These are phyloP conservation scores for Meandrusa payeni DNA, from an alignment of 2,888 invertebrate species.

Conservation along the genomic window DNA sequence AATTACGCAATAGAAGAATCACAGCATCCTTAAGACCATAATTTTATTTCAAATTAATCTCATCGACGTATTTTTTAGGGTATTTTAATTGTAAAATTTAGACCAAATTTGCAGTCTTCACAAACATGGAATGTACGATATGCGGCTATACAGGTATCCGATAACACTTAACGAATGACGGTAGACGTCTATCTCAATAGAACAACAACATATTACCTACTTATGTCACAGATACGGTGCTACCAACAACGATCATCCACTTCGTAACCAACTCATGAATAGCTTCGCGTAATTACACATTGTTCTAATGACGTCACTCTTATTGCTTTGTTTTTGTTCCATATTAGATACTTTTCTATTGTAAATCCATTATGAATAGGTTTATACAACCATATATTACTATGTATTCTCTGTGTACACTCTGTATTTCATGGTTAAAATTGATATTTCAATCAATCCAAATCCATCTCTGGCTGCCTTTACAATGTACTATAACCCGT, in stretches of 20 bases:
- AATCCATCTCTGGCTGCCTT: conserved; percentile 45
- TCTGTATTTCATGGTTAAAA: background rate
- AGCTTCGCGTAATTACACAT: conserved; percentile 12
- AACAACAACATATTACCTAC: conserved; percentile 75
- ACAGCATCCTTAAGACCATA: conserved; percentile 80
- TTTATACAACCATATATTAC: too few relatives aligned
- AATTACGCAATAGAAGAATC: conserved; percentile 80
- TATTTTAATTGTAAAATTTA: conserved; percentile 78
- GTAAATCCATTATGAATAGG: too few relatives aligned
- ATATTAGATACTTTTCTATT: too few relatives aligned
- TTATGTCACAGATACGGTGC: conserved; percentile 54
- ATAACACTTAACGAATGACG: conserved; percentile 75
- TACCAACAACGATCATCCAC: conserved; percentile 58
- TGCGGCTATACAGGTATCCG: conserved; percentile 79
- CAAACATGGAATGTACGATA: conserved; percentile 81
- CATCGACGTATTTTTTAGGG: conserved; percentile 76
- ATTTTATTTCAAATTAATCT: conserved; percentile 76
- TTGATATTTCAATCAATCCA: conserved; percentile 26
- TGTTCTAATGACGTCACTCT: conserved; percentile 9
- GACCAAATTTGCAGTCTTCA: conserved; percentile 81
- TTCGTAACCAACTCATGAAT: conserved; percentile 28
- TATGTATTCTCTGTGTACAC: too few relatives aligned
- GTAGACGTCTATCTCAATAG: conserved; percentile 71
- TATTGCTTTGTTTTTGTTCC: conserved; percentile 6
- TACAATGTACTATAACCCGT: conserved; percentile 42